Base-by-base conservation (phyloP, 2,888 invertebrate species). In the Patella ulyssiponensis region DNA sequence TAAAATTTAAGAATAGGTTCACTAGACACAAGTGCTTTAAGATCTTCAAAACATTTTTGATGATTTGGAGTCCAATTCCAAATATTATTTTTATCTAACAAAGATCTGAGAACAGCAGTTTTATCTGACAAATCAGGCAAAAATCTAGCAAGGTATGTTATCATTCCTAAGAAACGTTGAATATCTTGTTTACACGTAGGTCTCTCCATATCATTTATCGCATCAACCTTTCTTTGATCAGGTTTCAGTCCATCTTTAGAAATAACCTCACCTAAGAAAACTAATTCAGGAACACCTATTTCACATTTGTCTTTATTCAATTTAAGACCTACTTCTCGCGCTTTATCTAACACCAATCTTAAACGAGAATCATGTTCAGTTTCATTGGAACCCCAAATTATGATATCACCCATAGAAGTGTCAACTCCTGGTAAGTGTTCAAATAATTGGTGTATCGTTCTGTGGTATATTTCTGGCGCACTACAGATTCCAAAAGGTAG, bases 241-340 rank as follows among this genome's bases (percentile, higher is more conserved):
- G 69, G 53, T 20, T 78, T 78, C 9, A 75, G 12, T 15, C 76
- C 78, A 15, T 78, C 33, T 12, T 23, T 44, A 9, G n/a, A 53
- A n/a, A 78, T 17, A 12, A 11, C 9, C 20, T 78, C 78, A 56
- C 79, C 76, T 14, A 79, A 73, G 44, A 79, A 79, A 27, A 70
- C 76, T 51, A 76, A 69, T 58, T 76, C 73, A 12, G 72, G 52
- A 17, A 76, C 70, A 27, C 79, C 71, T 20, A 79, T 17, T 56
- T 73, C 44, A 69, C 76, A 78, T 33, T 78, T 78, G 9, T 72
- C 76, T 76, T 52, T 69, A 7, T 77, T 58, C 44, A 73, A 44
- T 51, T 73, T 73, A 15, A 77, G 58, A 20, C 69, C 69, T 53
- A 20, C 33, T 17, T 76, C 1, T n/a, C 72, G 53, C 27, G 71